phyloP scores from a whole-genome alignment of 2,888 invertebrate genomes.

The Aporophyla nigra region DNA sequence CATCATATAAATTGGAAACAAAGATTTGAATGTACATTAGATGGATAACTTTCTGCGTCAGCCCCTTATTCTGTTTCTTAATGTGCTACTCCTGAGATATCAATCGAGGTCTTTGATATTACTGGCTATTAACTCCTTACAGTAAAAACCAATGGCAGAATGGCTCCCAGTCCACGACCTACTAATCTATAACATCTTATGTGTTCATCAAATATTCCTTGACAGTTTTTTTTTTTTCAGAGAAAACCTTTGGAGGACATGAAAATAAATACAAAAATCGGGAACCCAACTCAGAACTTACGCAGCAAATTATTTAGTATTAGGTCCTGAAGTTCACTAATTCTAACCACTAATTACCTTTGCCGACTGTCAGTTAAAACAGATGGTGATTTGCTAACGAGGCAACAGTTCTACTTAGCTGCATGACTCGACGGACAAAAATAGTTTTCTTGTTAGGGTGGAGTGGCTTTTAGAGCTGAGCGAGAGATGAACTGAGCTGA shows the following conservation, averaged over 20 bases:
- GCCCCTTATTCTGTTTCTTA: neutral
- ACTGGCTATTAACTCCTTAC: neutral
- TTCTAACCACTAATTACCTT: constrained; percentile 65
- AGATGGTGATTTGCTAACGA: constrained; percentile 69
- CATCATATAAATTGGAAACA: neutral
- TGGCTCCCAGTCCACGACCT: no score
- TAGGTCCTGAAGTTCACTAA: constrained; percentile 39
- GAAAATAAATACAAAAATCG: neutral
- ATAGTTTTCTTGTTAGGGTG: constrained; percentile 59
- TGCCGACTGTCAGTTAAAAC: constrained; percentile 69
- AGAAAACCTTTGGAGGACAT: no score
- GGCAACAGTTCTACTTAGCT: constrained; percentile 68
- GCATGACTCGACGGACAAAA: constrained; percentile 71
- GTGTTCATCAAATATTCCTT: no score
- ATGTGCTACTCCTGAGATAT: neutral
- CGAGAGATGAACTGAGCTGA: constrained; percentile 18
- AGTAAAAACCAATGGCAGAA: neutral
- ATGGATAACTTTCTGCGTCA: no score
- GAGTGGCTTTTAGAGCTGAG: constrained; percentile 25
- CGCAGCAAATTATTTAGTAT: constrained; percentile 11
- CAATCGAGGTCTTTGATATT: no score
- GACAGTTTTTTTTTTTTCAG: no score
- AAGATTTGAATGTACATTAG: neutral
- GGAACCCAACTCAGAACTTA: neutral
- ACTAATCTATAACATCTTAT: no score